A percentile compares a stretch with the other conserved stretches of the same genome.
Evolutionary conservation across 2,888 invertebrate species (phyloP).

Genomic region (Neoscelio sp.): DNA sequence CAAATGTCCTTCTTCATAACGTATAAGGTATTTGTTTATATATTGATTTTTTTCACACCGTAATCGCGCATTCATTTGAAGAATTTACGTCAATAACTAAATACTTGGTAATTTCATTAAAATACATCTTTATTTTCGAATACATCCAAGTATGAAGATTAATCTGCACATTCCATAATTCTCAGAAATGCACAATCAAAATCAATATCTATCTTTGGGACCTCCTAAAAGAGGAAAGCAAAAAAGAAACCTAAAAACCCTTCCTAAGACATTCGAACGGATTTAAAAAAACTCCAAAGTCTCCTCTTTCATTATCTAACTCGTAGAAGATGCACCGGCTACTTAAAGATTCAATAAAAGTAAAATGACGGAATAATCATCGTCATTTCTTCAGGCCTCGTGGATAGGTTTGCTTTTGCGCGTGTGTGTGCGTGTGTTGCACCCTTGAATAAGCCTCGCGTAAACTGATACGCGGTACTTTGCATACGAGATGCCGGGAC

Average conservation of each 20-base stretch:
- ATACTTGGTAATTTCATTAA: no score
- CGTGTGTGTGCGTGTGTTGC: slow-evolving; percentile 38
- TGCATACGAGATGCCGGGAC: slow-evolving; percentile 74
- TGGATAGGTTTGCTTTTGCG: slow-evolving; percentile 16
- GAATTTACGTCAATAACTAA: no score
- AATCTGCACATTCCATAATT: no score
- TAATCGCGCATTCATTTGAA: no score
- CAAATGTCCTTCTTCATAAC: no score
- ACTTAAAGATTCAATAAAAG: slow-evolving; percentile 60
- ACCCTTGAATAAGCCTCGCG: slow-evolving; percentile 65
- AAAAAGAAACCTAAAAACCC: background rate
- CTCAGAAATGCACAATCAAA: no score
- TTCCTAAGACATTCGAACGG: slow-evolving; percentile 13
- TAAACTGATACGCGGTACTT: slow-evolving; percentile 77
- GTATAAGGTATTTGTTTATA: no score
- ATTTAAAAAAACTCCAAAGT: slow-evolving; percentile 34
- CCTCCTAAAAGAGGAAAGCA: no score
- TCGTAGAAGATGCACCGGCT: slow-evolving; percentile 26
- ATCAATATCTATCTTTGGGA: no score
- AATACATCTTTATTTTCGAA: no score
- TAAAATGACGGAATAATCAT: slow-evolving; percentile 56
- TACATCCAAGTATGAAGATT: no score
- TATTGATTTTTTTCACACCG: no score
- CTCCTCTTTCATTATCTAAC: slow-evolving; percentile 45
- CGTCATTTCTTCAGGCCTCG: slow-evolving; percentile 44